Conservation (phyloP, 2,113 vertebrate species). For the Oreotragus oreotragus region DNA sequence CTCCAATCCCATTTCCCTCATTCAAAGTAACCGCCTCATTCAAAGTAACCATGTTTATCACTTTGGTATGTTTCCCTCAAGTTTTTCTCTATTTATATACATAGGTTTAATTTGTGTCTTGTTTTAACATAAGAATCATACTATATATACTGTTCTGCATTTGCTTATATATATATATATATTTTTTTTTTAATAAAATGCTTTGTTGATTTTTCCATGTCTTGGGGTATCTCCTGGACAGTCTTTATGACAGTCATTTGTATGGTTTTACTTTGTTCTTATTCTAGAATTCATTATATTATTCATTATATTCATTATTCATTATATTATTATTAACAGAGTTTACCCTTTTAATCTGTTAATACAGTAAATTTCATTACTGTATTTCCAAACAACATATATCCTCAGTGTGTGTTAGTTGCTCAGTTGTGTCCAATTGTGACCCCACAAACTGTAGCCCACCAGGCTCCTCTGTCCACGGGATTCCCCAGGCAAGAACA, state of each 20-base stretch:
- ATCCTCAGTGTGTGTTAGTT: not conserved
- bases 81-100: not conserved
- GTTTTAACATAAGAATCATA: not conserved
- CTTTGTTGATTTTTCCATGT: not conserved
- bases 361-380: not conserved
- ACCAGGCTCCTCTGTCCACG: not conserved
- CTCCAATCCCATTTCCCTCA: not conserved
- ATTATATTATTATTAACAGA: not conserved
- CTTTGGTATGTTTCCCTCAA: not conserved
- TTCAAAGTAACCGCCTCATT: not conserved
- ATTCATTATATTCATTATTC: not conserved
- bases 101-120: not conserved
- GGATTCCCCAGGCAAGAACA: not conserved
- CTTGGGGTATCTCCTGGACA: not conserved
- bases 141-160: not conserved
- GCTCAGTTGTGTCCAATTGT: fast-evolving
- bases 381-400: not conserved
- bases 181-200: not conserved
- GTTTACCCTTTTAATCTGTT: not conserved
- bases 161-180: not conserved
- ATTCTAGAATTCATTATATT: not conserved
- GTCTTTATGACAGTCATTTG: not conserved
- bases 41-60: not conserved
- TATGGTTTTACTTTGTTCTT: not conserved
- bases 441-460: not conserved